Evolutionary conservation across 2,797 vertebrate species (phyloP).

Genomic region (Dendrocincla fuliginosa): DNA sequence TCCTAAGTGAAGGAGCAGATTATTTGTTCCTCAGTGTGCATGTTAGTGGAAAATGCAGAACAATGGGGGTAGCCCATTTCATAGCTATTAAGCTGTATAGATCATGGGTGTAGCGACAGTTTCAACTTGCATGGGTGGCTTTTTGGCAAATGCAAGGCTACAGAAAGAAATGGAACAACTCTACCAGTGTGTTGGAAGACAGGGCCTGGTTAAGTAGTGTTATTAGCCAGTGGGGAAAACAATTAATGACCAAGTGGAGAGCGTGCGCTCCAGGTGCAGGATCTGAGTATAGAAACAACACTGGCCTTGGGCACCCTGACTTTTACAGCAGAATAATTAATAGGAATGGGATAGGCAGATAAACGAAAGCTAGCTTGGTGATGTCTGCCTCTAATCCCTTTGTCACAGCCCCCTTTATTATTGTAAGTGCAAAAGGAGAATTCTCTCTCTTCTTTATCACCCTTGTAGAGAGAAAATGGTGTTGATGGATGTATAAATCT

Average conservation of each 20-base stretch:
- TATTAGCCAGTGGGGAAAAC: neutral
- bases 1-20: neutral
- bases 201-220: neutral
- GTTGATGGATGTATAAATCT: neutral
- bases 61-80: neutral
- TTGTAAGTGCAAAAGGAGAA: neutral
- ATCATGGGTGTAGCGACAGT: neutral
- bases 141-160: neutral
- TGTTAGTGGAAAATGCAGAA: neutral
- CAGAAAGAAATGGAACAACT: neutral
- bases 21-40: neutral
- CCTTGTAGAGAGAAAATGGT: neutral
- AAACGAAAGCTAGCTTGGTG: neutral
- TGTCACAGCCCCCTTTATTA: neutral
- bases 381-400: neutral
- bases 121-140: neutral
- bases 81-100: neutral
- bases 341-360: neutral
- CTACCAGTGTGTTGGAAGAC: neutral
- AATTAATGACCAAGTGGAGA: neutral
- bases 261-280: neutral
- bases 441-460: neutral
- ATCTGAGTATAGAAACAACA: neutral
- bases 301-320: neutral
- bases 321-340: neutral